A percentile compares a stretch with the other conserved stretches of the same genome.
Conservation (phyloP, 2,797 vertebrate genomes). For the Bovichtus diacanthus region DNA sequence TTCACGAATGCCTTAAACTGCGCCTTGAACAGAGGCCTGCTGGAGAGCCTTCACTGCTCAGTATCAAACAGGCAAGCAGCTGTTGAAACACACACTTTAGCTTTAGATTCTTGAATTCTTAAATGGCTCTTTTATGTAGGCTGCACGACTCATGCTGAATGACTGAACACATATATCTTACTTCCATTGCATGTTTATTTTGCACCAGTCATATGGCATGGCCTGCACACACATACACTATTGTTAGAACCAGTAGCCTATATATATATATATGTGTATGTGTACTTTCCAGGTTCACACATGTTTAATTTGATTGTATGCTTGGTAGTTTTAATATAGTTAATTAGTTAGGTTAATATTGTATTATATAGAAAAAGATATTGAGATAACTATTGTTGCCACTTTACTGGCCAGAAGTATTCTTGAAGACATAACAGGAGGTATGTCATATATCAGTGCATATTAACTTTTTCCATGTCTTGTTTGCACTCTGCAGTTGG, state of each 20-base stretch:
- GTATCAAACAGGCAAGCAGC: constrained; percentile 95
- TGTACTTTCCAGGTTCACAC: not conserved
- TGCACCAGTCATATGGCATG: not conserved
- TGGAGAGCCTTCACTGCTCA: constrained; percentile 96
- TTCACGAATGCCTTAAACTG: constrained; percentile 98
- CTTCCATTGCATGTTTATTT: not conserved
- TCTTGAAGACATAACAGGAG: not conserved
- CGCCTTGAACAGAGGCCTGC: constrained; percentile 96
- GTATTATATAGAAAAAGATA: not conserved
- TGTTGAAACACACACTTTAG: not conserved
- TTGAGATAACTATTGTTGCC: not conserved
- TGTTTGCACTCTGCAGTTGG: constrained; percentile 88
- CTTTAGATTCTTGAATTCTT: not conserved
- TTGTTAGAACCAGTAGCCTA: not conserved
- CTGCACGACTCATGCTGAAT: not conserved
- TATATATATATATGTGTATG: too few species aligned
- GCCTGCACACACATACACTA: not conserved
- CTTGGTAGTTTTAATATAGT: too few species aligned
- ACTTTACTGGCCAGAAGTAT: not conserved
- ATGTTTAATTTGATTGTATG: not conserved
- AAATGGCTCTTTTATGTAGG: not conserved
- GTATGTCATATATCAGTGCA: not conserved
- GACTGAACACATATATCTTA: not conserved
- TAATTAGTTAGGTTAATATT: not conserved
- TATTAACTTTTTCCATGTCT: constrained; percentile 36